Base-by-base conservation (phyloP, 37 sponge, comb jelly and placozoan genomes). In the Ianthella basta region DNA sequence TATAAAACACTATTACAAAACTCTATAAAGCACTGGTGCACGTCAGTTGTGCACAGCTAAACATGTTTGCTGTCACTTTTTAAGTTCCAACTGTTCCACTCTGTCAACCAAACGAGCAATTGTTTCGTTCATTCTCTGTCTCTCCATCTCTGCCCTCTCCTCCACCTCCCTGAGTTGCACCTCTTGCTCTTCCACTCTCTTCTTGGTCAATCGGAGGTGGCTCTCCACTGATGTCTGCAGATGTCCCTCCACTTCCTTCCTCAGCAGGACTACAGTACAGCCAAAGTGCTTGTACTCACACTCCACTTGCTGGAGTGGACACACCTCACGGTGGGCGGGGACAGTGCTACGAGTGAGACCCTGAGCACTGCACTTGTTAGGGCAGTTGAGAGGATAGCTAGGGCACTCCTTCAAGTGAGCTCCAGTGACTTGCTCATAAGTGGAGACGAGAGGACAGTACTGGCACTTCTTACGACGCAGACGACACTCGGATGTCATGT, bases 391-490 rank as follows among this genome's bases (percentile, higher is more conserved):
- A 27, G 88, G 91, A 55, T 83, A 86, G 55, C 63, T 83, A 25
- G 87, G 60, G 59, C 91, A 91, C 56, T 83, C 84, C 23, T 35
- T 29, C 40, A 66, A 86, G 44, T 91, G 91, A 29, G 36, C 33
- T 15, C 59, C 59, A 5, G 87, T 91, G 80, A 91, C 60, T 15
- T 60, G 81, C 14, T 82, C 50, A 55, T 32, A 86, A 8, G 91
- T 87, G 34, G 81, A 70, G 29, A 87, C 88, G 13, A 80, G 67
- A 38, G 64, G 78, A 69, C 91, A 91, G 68, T 80, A 91, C 68
- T 91, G 87, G 59, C 91, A 91, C 20, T 39, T 24, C 19, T 83
- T 79, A 30, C 54, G 56, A 20, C 91, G 83, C 3, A 63, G 75
- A 0, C 37, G 25, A 79, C 91, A 91, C 15, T 83, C 80, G 82